Percentiles rank a stretch among this genome's conserved stretches.
Conservation (phyloP, 2,113 vertebrate species). For the Serranochromis macrocephalus region DNA sequence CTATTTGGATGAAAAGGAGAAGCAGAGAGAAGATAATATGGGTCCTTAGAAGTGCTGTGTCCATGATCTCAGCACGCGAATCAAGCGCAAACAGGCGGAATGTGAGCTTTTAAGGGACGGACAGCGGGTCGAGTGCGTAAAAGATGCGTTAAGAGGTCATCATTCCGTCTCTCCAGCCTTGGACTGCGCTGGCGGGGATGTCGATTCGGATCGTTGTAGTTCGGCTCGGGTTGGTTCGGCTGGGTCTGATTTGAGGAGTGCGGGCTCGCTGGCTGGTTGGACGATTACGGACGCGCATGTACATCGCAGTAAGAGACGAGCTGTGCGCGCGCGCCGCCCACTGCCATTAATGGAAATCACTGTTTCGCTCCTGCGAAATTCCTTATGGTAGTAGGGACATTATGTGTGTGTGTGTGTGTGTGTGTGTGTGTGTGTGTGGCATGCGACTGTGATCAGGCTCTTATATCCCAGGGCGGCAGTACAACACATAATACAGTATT, state of each 20-base stretch:
- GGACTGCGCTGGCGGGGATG: not conserved
- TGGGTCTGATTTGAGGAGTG: not conserved
- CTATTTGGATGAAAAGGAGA: constrained; percentile 54
- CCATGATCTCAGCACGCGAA: constrained; percentile 40
- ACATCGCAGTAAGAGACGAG: not conserved
- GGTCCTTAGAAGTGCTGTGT: not conserved
- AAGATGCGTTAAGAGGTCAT: constrained; percentile 47
- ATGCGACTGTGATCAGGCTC: not conserved
- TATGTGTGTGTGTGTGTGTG: not conserved
- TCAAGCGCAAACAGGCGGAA: not conserved
- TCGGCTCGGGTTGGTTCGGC: not conserved
- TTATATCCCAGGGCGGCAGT: not conserved
- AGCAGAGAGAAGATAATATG: constrained; percentile 34
- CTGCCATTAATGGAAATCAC: constrained; percentile 31
- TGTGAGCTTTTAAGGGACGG: not conserved
- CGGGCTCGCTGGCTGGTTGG: constrained; percentile 1
- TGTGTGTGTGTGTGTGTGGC: not conserved
- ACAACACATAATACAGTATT: not conserved
- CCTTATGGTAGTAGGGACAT: not conserved
- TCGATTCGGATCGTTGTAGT: not conserved
- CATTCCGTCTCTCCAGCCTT: constrained; percentile 13
- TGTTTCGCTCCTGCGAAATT: not conserved
- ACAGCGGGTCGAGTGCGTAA: constrained; percentile 6
- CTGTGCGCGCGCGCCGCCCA: constrained; percentile 61
- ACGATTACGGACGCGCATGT: constrained; percentile 5